Evolutionary conservation across 2,113 vertebrate species (phyloP).

Genomic region (Myiozetetes cayanensis): DNA sequence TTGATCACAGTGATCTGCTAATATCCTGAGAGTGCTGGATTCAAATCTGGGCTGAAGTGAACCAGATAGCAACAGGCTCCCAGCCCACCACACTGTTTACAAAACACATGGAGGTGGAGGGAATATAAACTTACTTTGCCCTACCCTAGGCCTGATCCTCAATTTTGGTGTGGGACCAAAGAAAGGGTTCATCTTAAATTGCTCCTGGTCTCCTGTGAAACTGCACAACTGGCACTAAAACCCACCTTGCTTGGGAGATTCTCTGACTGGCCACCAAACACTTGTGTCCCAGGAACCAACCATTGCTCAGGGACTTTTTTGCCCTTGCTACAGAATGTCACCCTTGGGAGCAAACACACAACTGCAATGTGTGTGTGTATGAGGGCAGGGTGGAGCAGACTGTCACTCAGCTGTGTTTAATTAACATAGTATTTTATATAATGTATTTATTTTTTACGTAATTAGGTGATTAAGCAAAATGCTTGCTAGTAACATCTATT

Average conservation of each 20-base stretch:
- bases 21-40: neutral
- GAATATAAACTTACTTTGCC: neutral
- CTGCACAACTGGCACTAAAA: neutral
- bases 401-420: constrained; percentile 61
- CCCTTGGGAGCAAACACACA: neutral
- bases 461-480: constrained; percentile 62
- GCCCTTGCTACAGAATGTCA: neutral
- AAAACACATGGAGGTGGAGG: neutral
- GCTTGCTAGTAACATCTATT: constrained; percentile 56
- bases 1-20: constrained; percentile 9
- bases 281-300: neutral
- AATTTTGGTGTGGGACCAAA: neutral
- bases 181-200: neutral
- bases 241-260: neutral
- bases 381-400: constrained; percentile 43
- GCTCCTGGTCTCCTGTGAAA: neutral
- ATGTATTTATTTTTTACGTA: constrained; percentile 66
- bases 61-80: constrained; percentile 13
- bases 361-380: neutral
- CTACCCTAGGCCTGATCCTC: neutral
- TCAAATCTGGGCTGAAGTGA: neutral
- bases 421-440: constrained; percentile 65
- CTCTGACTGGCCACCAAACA: neutral
- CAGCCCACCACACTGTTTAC: neutral
- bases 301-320: neutral